Conservation (phyloP, 2,888 invertebrate genomes). For the Cephus nigrinus region DNA sequence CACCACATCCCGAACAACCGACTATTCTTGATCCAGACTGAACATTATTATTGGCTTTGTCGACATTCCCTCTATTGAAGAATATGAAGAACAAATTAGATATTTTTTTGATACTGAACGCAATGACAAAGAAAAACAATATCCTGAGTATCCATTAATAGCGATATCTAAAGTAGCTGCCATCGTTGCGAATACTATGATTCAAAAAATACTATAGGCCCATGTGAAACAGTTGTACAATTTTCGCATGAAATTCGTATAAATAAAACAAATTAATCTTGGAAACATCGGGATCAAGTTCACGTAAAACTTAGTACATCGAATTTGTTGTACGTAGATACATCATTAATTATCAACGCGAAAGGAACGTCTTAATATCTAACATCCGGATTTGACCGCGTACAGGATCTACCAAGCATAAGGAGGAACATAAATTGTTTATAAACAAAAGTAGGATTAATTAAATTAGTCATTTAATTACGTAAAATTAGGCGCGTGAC, state of each 20-base stretch:
- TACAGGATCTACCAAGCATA: no score
- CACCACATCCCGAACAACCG: background rate
- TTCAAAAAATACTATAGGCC: background rate
- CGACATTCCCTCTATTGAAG: background rate
- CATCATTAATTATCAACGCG: no score
- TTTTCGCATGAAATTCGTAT: background rate
- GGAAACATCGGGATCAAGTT: no score
- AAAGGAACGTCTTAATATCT: no score
- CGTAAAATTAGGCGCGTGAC: no score
- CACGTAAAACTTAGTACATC: no score
- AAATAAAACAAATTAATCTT: no score
- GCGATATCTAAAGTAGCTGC: background rate
- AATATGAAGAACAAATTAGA: background rate
- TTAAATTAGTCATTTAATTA: no score
- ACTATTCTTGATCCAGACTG: background rate
- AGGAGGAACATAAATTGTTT: no score
- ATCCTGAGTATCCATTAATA: background rate
- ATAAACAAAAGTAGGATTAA: no score
- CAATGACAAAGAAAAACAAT: background rate
- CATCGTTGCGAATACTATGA: background rate
- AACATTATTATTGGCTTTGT: background rate
- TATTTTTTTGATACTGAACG: background rate
- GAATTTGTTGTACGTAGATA: no score
- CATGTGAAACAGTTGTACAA: background rate
- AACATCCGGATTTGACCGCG: no score